Evolutionary conservation across 2,888 invertebrate species (phyloP), one percentile per base, ranked within the genome.

Genomic region (Sphecodes monilicornis): DNA sequence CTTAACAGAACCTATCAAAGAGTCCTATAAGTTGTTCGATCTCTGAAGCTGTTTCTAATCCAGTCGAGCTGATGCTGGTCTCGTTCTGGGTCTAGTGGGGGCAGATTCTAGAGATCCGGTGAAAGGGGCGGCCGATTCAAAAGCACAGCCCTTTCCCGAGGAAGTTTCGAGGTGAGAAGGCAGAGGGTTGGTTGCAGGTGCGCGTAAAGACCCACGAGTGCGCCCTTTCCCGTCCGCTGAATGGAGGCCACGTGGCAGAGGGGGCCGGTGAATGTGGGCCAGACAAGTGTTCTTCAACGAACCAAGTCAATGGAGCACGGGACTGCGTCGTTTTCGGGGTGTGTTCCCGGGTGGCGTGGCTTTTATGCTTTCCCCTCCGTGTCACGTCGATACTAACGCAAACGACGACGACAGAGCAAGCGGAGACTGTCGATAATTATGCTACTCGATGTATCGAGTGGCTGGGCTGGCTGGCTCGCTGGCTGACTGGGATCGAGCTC

Each of bases 281-380:
- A 88, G 80, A 90, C 89, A 88, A 91, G 86, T 89, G 91, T 91
- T 90, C 92, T 91, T 91, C 89, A 84, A 66, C 73, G 86, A 91
- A 90, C 80, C 86, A 88, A 91, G 91, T 92, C 91, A 92, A 92
- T 91, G 91, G 89, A 90, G 89, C 89, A 80, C 69, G 64, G 29
- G 46, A 70, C 41, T 41, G 43, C 54, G n/a, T 41, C 43, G 69
- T 74, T 68, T n/a, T 71, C n/a, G 32, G 54, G 54, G 54, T 57
- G 68, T 46, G 57, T 73, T 26, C 60, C 54, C 46, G n/a, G n/a
- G 6, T n/a, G 26, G 36, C 36, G 64, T 5, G 16, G 64, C 70
- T 41, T 26, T 60, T 29, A 60, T 57, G 54, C 68, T 43, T 41
- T 69, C 39, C 26, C 57, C 66, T 8, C 32, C 39, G 36, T 32